Evolutionary conservation across 2,888 invertebrate species (phyloP).

Genomic region (Orthonychiurus folsomi): DNA sequence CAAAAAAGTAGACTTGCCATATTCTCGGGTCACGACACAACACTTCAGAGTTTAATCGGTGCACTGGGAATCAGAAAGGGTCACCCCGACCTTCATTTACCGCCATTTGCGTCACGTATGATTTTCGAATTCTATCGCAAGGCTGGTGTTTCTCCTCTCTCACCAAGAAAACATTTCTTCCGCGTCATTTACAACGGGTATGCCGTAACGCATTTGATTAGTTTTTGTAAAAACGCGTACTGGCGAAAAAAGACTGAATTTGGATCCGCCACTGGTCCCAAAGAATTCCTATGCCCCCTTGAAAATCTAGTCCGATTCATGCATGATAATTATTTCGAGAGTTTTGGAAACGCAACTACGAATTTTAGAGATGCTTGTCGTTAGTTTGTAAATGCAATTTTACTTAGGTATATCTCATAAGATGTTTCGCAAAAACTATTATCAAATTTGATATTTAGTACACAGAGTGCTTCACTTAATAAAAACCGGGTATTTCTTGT

Average conservation of each 20-base stretch:
- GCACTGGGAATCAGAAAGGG: slow-evolving; percentile 61
- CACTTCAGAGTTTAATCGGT: slow-evolving; percentile 69
- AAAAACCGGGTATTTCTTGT: no score
- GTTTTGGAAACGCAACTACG: slow-evolving; percentile 63
- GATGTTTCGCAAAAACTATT: no score
- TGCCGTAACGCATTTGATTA: slow-evolving; percentile 70
- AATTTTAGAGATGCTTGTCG: slow-evolving; percentile 67
- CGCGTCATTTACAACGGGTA: slow-evolving; percentile 75
- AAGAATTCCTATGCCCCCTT: slow-evolving; percentile 59
- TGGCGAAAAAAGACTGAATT: slow-evolving; percentile 25
- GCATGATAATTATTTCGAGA: slow-evolving; percentile 74
- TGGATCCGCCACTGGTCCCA: not conserved
- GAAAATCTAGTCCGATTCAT: slow-evolving; percentile 79
- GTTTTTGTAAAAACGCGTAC: slow-evolving; percentile 61
- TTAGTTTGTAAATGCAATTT: no score
- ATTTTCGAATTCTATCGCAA: slow-evolving; percentile 79
- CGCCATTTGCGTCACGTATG: slow-evolving; percentile 77
- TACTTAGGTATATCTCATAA: no score
- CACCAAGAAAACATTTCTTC: slow-evolving; percentile 66
- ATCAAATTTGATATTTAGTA: no score
- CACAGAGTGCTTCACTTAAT: no score
- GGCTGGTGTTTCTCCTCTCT: slow-evolving; percentile 33
- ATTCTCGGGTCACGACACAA: slow-evolving; percentile 88
- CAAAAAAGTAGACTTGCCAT: slow-evolving; percentile 55
- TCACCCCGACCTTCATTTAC: slow-evolving; percentile 51